phyloP scores from a whole-genome alignment of 1,140 invertebrate genomes.

The Philotrypesis tridentata region DNA sequence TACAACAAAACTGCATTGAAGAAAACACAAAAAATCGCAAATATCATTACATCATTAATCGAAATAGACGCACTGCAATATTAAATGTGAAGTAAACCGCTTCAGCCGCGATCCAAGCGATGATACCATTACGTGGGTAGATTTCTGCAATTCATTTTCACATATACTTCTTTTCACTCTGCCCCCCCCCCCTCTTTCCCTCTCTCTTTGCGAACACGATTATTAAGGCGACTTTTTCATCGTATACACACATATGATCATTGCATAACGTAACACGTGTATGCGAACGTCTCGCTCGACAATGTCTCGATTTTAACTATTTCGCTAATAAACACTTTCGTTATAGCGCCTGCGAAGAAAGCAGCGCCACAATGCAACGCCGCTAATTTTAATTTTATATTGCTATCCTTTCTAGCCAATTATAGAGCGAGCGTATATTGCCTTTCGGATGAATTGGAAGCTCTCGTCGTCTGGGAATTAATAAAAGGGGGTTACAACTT shows the following conservation, averaged over 20 bases:
- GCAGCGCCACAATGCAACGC: not conserved
- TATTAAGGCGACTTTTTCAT: not conserved
- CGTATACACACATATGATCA: not conserved
- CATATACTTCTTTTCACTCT: not conserved
- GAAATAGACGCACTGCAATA: no score
- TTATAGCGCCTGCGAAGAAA: conserved; percentile 41
- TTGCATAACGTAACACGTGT: conserved; percentile 16
- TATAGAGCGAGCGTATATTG: conserved; percentile 1
- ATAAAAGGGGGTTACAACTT: not conserved
- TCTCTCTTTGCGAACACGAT: not conserved
- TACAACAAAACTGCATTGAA: no score
- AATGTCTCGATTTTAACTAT: conserved; percentile 48
- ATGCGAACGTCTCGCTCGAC: conserved; percentile 32
- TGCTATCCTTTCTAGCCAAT: conserved; percentile 12
- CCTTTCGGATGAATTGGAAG: not conserved
- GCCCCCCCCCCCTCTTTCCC: no score
- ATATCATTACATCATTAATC: no score
- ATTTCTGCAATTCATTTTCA: not conserved
- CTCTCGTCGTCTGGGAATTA: not conserved
- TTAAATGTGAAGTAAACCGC: no score
- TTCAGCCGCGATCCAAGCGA: not conserved
- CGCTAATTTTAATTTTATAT: conserved; percentile 31
- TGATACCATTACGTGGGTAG: not conserved
- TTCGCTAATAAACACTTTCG: conserved; percentile 51
- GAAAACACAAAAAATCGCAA: no score